Conservation (phyloP, 2,113 vertebrate genomes). For the Phyllopteryx taeniolatus region DNA sequence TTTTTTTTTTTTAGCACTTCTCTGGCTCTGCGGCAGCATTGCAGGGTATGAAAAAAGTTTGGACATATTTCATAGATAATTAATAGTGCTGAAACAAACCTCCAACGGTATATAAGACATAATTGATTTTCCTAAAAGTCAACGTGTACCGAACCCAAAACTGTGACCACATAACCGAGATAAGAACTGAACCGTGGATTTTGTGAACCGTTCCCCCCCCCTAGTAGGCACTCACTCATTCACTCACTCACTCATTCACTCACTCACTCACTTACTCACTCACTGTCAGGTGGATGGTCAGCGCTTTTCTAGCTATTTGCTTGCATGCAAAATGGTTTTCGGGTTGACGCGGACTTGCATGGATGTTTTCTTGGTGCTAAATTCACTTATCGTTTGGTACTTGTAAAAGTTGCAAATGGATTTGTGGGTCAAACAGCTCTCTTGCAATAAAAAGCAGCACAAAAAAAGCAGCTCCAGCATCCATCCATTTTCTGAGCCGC, state of each 20-base stretch:
- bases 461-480: neutral
- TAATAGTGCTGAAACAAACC: no score
- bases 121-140: no score
- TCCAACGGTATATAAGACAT: no score
- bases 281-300: slow-evolving; percentile 50
- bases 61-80: no score
- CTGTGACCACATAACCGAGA: no score
- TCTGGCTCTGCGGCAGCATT: no score
- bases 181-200: no score
- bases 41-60: no score
- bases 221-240: slow-evolving; percentile 13
- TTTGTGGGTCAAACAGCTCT: slow-evolving; percentile 1
- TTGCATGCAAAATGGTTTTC: slow-evolving; percentile 38
- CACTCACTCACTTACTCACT: slow-evolving; percentile 25
- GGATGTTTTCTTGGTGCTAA: slow-evolving; percentile 2
- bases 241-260: slow-evolving; percentile 32
- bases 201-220: no score
- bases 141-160: no score
- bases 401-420: neutral
- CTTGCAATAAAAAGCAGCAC: neutral
- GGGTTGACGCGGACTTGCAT: slow-evolving; percentile 28
- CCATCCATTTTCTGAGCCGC: no score
- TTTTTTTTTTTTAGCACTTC: no score
- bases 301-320: slow-evolving; percentile 19
- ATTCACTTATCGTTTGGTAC: neutral